Evolutionary conservation across 2,113 vertebrate species (phyloP), one percentile per base, ranked within the genome.

Genomic region (Lagenorhynchus albirostris): DNA sequence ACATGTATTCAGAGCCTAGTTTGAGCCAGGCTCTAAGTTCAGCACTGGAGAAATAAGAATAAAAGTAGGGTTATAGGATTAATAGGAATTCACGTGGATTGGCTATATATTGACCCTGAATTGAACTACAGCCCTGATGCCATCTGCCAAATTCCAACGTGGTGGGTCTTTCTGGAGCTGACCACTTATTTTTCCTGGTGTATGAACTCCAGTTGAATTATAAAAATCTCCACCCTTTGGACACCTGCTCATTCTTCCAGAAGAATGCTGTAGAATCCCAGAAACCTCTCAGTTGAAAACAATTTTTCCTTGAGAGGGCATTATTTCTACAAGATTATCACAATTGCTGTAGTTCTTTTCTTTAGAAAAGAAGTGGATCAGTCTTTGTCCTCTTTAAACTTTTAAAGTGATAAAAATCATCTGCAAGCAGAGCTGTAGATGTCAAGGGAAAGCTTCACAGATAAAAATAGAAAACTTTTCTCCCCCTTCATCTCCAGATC

Each of bases 361-460:
- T 94, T 97, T 98, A 96, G 93, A 97, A 97, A 58, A 77, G 36
- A 98, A 98, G n/a, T 58, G 76, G 90, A 94, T 89, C 92, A 82
- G 89, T 98, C 96, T 97, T 98, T 95, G 95, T 98, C 96, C 77
- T 88, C 91, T 33, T 96, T 76, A 74, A 96, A 96, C 60, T 96
- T 97, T 94, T 68, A 96, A 96, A 97, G 70, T 63, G 81, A 77
- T 97, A 97, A 97, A 97, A 96, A 93, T 97, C 81, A 87, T 68
- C 77, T 88, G 53, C 36, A 55, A 89, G 53, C 60, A 92, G 89
- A 94, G 62, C 23, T 44, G 70, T 53, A 95, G 58, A 20, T 38
- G 70, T 62, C 55, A 15, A 44, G 55, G 96, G 94, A 67, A 91
- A 97, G 71, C 53, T 95, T 86, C 62, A 33, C 60, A 92, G 93